These are phyloP conservation scores for Oophaga pumilio DNA, from an alignment of 2,113 vertebrate genomes.

Conservation along the genomic window DNA sequence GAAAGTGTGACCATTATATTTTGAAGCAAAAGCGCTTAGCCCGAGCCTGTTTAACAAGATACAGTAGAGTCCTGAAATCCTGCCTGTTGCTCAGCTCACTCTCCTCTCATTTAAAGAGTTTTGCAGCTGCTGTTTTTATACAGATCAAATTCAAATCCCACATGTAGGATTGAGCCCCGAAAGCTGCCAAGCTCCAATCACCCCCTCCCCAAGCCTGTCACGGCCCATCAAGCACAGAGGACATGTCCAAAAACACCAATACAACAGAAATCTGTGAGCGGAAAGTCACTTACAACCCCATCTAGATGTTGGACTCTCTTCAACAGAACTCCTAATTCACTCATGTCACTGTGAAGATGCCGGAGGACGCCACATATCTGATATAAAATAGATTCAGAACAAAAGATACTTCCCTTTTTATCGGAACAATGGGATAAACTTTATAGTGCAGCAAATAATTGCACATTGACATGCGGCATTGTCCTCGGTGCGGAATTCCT, in stretches of 20 bases:
- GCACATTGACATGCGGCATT: too few relatives aligned
- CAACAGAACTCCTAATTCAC: background rate
- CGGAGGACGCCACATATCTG: background rate
- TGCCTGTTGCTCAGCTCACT: constrained; percentile 8
- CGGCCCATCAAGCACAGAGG: constrained; percentile 2
- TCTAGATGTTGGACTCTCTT: background rate
- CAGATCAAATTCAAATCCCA: constrained; percentile 47
- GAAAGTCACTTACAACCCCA: background rate
- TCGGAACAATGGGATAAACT: background rate
- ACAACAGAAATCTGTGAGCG: background rate
- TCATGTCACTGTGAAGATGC: background rate
- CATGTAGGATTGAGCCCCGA: constrained; percentile 28
- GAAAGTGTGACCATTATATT: constrained; percentile 31
- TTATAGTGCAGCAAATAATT: background rate
- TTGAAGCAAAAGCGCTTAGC: constrained; percentile 11
- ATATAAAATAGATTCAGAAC: background rate
- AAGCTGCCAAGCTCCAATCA: constrained; percentile 18
- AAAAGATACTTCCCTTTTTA: background rate
- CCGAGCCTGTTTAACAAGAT: constrained; percentile 34
- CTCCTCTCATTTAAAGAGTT: constrained; percentile 33
- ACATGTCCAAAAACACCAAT: constrained; percentile 3
- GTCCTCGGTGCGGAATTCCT: too few relatives aligned
- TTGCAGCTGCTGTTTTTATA: constrained; percentile 49
- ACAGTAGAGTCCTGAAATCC: background rate
- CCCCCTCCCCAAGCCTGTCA: constrained; percentile 28